These are phyloP conservation scores for Alviniconcha marisindica DNA, from an alignment of 1,140 invertebrate species.

Conservation along the genomic window DNA sequence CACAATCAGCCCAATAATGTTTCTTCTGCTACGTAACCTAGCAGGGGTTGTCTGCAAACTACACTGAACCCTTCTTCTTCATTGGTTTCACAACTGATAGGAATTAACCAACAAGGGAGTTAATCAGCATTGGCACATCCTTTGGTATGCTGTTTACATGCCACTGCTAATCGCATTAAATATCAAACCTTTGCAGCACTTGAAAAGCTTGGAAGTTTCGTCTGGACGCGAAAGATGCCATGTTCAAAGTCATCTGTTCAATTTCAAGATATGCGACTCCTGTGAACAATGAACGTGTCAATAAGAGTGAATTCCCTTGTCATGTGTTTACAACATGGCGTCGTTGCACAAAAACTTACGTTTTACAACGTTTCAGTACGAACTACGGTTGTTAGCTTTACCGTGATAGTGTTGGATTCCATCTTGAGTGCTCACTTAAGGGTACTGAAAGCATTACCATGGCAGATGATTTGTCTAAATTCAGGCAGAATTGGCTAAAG, in stretches of 20 bases:
- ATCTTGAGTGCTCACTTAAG: neutral
- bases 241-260: slow-evolving; percentile 21
- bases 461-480: slow-evolving; percentile 11
- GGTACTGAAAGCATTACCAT: neutral
- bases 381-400: no score
- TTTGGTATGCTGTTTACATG: no score
- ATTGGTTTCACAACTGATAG: no score
- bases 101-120: no score
- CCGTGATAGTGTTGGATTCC: no score
- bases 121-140: no score
- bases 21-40: no score
- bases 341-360: neutral
- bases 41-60: no score
- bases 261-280: neutral
- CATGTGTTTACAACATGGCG: slow-evolving; percentile 14
- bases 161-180: no score
- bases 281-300: neutral
- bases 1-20: no score
- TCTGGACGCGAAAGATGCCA: neutral
- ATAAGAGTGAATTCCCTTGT: neutral
- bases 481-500: slow-evolving; percentile 24
- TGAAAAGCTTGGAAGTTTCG: neutral
- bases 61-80: no score
- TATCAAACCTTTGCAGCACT: slow-evolving; percentile 17
- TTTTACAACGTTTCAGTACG: neutral